A percentile compares a stretch with the other conserved stretches of the same genome.
Conservation (phyloP, 1,140 invertebrate species). For the Solen grandis region DNA sequence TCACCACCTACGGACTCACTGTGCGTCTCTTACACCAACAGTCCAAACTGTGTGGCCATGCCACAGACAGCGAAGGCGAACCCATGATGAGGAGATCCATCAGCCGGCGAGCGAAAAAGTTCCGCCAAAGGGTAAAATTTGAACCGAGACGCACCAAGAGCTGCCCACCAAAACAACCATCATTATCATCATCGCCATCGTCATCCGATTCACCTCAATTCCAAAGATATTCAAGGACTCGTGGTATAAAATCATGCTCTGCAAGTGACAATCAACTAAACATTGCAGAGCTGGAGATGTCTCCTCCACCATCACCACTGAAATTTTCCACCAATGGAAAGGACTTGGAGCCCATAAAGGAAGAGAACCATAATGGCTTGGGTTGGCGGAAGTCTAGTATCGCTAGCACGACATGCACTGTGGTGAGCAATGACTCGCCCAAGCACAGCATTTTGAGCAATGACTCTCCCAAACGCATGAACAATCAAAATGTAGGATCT, state of each 20-base stretch:
- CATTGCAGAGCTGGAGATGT: conserved; percentile 18
- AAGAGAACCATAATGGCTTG: conserved; percentile 51
- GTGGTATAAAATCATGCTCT: conserved; percentile 15
- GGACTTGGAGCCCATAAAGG: conserved; percentile 17
- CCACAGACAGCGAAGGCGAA: conserved; percentile 63
- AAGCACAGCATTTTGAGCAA: conserved; percentile 24
- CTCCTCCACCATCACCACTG: conserved; percentile 42
- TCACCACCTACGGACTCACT: conserved; percentile 95
- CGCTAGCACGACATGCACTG: conserved; percentile 23
- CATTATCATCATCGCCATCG: no score
- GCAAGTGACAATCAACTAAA: neutral
- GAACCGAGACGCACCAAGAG: conserved; percentile 53
- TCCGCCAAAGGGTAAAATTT: conserved; percentile 58
- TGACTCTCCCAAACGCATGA: neutral
- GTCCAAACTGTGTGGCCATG: conserved; percentile 65
- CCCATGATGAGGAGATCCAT: conserved; percentile 73
- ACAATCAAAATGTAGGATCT: no score
- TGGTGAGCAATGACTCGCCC: conserved; percentile 36
- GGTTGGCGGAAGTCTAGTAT: conserved; percentile 41
- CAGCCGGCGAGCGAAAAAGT: conserved; percentile 60
- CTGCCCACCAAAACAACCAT: conserved; percentile 36
- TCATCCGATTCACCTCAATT: conserved; percentile 8
- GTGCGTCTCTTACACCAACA: conserved; percentile 83
- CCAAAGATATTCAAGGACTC: neutral
- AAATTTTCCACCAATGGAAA: neutral